Percentiles rank a stretch among this genome's conserved stretches.
These are phyloP conservation scores for Pseudois nayaur DNA, from an alignment of 2,113 vertebrate genomes.

Conservation along the genomic window DNA sequence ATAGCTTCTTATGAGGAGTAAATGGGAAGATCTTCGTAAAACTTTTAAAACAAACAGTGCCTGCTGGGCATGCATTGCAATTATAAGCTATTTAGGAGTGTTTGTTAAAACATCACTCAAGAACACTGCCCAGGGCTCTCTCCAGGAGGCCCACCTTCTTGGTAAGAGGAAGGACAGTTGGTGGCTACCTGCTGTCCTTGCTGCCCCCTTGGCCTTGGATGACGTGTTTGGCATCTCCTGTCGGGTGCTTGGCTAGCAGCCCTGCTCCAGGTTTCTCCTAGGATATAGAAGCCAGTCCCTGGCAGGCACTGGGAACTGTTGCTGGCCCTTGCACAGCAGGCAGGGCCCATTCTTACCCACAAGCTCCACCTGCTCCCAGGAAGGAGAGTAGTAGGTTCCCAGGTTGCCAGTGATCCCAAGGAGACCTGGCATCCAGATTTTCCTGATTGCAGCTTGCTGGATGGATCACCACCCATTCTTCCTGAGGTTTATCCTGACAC, in stretches of 20 bases:
- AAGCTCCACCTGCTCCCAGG: background rate
- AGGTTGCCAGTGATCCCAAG: background rate
- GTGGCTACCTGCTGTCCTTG: background rate
- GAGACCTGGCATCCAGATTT: background rate
- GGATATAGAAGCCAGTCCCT: background rate
- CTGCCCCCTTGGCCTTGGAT: background rate
- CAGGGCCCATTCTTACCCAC: background rate
- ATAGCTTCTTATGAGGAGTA: background rate
- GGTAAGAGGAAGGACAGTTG: background rate
- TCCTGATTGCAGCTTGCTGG: background rate
- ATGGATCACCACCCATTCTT: background rate
- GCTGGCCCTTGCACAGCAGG: background rate
- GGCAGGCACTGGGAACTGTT: background rate
- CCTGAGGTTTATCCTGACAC: background rate
- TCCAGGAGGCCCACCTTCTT: fast-evolving
- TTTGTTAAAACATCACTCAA: background rate
- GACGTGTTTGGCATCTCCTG: background rate
- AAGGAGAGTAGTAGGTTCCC: background rate
- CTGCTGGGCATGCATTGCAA: background rate
- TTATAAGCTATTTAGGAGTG: background rate
- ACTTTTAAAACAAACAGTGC: background rate
- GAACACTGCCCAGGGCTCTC: background rate
- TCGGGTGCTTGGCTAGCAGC: background rate
- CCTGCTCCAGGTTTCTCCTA: background rate
- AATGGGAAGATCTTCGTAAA: background rate